phyloP scores from a whole-genome alignment of 2,113 vertebrate genomes.

The Sinosuthora webbiana region DNA sequence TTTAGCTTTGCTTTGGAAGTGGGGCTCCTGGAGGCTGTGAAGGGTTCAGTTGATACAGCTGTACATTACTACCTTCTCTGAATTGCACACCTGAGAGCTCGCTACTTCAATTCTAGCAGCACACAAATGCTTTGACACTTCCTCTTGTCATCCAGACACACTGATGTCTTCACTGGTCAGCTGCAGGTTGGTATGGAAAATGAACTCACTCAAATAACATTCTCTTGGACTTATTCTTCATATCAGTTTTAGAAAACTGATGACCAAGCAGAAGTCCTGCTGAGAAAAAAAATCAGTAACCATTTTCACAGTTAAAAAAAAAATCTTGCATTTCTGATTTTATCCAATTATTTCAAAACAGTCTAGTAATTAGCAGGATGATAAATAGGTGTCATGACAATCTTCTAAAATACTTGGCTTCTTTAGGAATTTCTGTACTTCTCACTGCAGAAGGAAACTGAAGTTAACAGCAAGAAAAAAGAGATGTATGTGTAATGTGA shows the following conservation, averaged over 20 bases:
- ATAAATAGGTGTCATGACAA: background rate
- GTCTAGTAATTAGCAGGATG: background rate
- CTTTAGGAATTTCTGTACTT: background rate
- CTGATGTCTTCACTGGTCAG: background rate
- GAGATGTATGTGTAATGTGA: background rate
- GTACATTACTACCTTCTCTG: rapidly evolving
- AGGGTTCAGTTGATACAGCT: rapidly evolving
- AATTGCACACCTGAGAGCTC: background rate
- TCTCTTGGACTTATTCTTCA: background rate
- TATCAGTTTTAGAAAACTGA: background rate
- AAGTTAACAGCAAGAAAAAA: background rate
- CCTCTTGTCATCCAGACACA: background rate
- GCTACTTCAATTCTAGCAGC: background rate
- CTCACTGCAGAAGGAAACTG: background rate
- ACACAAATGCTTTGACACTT: background rate
- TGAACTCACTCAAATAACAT: background rate
- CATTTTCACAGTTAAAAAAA: background rate
- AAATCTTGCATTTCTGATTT: background rate
- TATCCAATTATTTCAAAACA: background rate
- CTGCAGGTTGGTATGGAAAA: background rate
- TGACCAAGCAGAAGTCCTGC: background rate
- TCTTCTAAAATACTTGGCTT: background rate
- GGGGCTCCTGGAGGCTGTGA: background rate
- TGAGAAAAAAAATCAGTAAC: background rate
- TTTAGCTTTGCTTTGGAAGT: background rate